Evolutionary conservation across 2,797 vertebrate species (phyloP).

Genomic region (Zenarchopterus dispar): DNA sequence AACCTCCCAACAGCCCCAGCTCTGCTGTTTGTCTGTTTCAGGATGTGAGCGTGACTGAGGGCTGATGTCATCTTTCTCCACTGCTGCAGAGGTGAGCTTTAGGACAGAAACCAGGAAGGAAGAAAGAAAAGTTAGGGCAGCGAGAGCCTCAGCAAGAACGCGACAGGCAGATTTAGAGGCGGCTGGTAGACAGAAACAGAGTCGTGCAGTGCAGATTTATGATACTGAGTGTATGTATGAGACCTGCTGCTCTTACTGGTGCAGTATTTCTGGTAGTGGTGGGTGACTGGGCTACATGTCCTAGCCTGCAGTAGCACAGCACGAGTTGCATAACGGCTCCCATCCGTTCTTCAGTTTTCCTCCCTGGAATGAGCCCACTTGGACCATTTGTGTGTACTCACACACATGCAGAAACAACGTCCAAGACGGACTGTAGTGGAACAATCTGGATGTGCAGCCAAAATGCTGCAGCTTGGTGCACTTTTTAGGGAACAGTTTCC

Average conservation of each 20-base stretch:
- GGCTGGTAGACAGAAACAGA: constrained; percentile 47
- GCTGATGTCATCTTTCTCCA: constrained; percentile 77
- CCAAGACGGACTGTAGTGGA: constrained; percentile 12
- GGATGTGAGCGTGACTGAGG: constrained; percentile 68
- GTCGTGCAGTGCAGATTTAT: constrained; percentile 66
- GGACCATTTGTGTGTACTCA: constrained; percentile 15
- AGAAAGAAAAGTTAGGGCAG: constrained; percentile 29
- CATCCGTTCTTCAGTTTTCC: constrained; percentile 72
- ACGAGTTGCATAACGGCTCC: constrained; percentile 74
- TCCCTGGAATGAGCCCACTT: constrained; percentile 74
- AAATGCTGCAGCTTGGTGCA: constrained; percentile 37
- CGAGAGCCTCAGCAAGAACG: constrained; percentile 39
- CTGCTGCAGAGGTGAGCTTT: constrained; percentile 77
- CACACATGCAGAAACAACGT: constrained; percentile 26
- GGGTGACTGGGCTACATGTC: constrained; percentile 70
- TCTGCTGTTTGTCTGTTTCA: constrained; percentile 62
- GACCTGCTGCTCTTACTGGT: constrained; percentile 28
- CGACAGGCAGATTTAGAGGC: constrained; percentile 48
- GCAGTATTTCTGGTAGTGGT: constrained; percentile 30
- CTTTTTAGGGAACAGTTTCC: constrained; percentile 71
- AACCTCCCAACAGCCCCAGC: constrained; percentile 43
- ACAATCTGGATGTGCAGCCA: constrained; percentile 22
- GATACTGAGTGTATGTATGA: constrained; percentile 40
- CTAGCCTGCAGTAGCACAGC: constrained; percentile 63
- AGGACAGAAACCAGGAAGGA: constrained; percentile 67